Base-by-base conservation (phyloP, 1,140 invertebrate genomes). In the Anastrepha ludens region DNA sequence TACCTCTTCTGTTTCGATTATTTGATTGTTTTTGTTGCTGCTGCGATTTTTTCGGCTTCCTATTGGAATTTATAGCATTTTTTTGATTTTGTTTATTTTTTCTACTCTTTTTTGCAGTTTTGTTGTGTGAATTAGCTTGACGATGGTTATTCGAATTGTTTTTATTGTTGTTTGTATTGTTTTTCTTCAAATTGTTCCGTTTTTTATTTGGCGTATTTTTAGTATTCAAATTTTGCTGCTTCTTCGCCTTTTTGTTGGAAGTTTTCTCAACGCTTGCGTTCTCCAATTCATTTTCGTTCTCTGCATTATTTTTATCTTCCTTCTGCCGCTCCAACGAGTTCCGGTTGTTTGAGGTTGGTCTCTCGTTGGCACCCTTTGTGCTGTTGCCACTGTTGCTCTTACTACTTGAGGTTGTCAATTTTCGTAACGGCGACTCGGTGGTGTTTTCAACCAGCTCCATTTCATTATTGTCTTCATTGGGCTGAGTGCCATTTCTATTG, bases 371-470 rank as follows among this genome's bases (percentile, higher is more conserved):
- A n/a, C 9, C 17, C 5, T 41, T 47, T 74, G 1, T n/a, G 64
- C 8, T 39, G 7, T 9, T 41, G 29, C 13, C 39, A 9, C 11
- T 41, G 29, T 39, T 67, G 64, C 29, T 50, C 9, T 13, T 58
- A n/a, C 50, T 29, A 6, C 74, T 62, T 81, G 44, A 2, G 17
- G 50, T 81, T 44, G 74, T 81, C 74, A 55, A 20, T 55, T 55
- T 55, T 15, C 47, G 74, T 9, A n/a, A 47, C 20, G 74, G 74
- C 74, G 74, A 55, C 17, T 81, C 47, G 15, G 74, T 81, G 15
- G 74, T 81, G 47, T 20, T 81, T n/a, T 81, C 74, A 8, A 81
- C n/a, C 9, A 50, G 29, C 29, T 81, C 74, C 29, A 81, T 20
- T 17, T 81, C 74, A 9, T 55, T 41, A 20, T 55, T 81, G 55